A percentile compares a stretch with the other conserved stretches of the same genome.
phyloP scores from a whole-genome alignment of 64 coral and sea anemone species.

The Acropora yongei region DNA sequence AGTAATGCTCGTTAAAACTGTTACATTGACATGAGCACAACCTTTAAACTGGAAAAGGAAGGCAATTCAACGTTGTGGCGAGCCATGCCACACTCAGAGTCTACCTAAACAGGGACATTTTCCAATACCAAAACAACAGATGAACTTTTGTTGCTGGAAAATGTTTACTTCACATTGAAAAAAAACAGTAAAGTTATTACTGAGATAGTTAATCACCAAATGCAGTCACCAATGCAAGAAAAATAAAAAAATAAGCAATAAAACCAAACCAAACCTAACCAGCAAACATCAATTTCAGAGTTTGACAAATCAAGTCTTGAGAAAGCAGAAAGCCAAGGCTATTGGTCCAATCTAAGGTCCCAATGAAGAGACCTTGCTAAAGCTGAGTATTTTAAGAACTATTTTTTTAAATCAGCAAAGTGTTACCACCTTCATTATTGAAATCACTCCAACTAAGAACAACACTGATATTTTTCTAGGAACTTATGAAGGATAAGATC shows the following conservation, averaged over 20 bases:
- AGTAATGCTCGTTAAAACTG: slow-evolving; percentile 53
- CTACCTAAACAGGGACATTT: slow-evolving; percentile 48
- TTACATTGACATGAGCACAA: slow-evolving; percentile 45
- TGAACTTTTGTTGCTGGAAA: slow-evolving; percentile 25
- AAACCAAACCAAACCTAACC: background rate
- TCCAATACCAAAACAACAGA: slow-evolving; percentile 34
- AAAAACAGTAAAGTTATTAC: slow-evolving; percentile 32
- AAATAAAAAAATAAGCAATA: background rate
- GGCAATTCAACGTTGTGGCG: slow-evolving; percentile 48
- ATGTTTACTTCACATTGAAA: slow-evolving; percentile 34
- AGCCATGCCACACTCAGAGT: slow-evolving; percentile 10
- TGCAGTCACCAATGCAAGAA: slow-evolving; percentile 2
- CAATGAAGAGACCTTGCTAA: background rate
- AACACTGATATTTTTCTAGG: too few relatives aligned
- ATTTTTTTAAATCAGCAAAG: slow-evolving; percentile 1
- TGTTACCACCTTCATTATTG: background rate
- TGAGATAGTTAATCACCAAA: slow-evolving; percentile 4
- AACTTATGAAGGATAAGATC: too few relatives aligned
- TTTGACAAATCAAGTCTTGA: background rate
- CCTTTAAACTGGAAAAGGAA: slow-evolving; percentile 63
- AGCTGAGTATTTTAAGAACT: background rate
- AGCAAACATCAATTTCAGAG: background rate
- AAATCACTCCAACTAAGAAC: background rate
- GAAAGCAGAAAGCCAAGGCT: background rate
- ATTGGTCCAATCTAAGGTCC: background rate